Conservation (phyloP, 2,888 invertebrate species). For the Polymixis flavicincta region DNA sequence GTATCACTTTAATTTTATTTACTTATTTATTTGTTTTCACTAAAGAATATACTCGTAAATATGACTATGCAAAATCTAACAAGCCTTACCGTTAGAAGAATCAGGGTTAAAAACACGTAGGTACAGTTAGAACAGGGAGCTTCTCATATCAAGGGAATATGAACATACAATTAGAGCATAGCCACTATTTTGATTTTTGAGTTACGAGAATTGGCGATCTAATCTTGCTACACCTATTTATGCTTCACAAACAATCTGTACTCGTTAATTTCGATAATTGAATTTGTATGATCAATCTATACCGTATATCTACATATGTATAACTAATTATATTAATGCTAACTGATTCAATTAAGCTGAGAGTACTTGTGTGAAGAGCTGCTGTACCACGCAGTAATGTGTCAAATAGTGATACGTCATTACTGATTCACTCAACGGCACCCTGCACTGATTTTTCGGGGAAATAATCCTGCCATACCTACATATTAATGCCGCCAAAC, state of each 20-base stretch:
- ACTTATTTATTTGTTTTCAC: no score
- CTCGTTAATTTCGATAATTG: slow-evolving; percentile 22
- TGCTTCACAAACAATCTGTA: neutral
- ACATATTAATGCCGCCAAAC: neutral
- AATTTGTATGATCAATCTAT: slow-evolving; percentile 1
- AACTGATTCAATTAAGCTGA: slow-evolving; percentile 34
- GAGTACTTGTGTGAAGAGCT: slow-evolving; percentile 13
- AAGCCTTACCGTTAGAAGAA: neutral
- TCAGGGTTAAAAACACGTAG: neutral
- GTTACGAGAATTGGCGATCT: no score
- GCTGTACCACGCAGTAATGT: neutral
- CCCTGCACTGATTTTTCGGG: neutral
- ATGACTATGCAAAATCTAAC: neutral
- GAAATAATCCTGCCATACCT: neutral
- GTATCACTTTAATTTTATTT: no score
- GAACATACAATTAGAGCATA: neutral
- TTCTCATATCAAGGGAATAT: neutral
- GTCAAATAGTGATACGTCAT: neutral
- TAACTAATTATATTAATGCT: slow-evolving; percentile 33
- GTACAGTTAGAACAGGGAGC: neutral
- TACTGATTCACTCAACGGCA: neutral
- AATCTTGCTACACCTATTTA: neutral
- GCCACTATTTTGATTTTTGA: no score
- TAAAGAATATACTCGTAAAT: no score
- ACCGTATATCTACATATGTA: slow-evolving; percentile 7